Base-by-base conservation (phyloP, 2,888 invertebrate species). In the Drosophila fulvimacula region DNA sequence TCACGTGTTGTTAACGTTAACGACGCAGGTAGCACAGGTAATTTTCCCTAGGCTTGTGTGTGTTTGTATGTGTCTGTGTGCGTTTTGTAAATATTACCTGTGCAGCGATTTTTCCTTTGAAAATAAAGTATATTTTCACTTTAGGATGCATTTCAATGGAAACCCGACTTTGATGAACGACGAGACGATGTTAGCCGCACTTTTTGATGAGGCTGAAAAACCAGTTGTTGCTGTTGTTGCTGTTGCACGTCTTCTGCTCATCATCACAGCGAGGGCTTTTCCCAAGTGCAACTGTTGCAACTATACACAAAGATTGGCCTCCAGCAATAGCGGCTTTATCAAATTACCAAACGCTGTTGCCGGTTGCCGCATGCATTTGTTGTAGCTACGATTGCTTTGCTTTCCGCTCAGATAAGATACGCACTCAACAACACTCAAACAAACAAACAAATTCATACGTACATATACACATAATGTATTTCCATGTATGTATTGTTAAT, bases 1-100 rank as follows among this genome's bases (percentile, higher is more conserved):
- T 88, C 83, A 83, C 82, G 85, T 88, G 88, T 83, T 82, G 66
- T 79, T 74, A 65, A 70, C 82, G 67, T 73, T 82, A 82, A 63
- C 73, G 46, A 48, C 36, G 59, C 82, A 81, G 88, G 85, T 85
- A 87, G 79, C 68, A 53, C 55, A 69, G 73, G 69, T 84, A 73
- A 76, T 79, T 76, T 68, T 66, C 32, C 27, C 36, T 44, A 1
- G 55, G 36, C 65, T 52, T 39, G 7, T 60, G 46, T 69, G 44
- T 48, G 34, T 56, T 48, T 55, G 2, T 60, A 42, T 64, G 52
- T 44, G 5, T 65, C 39, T 69, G 52, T 36, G 13, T 61, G 52
- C 68, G n/a, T 51, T 46, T 44, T 55, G 52, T 56, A 64, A 11
- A 46, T 51, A 38, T 69, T 85, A 85, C 83, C 85, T 85, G 77